Percentiles rank a stretch among this genome's conserved stretches.
phyloP scores from a whole-genome alignment of 2,888 invertebrate species.

The Chymomyza amoena region DNA sequence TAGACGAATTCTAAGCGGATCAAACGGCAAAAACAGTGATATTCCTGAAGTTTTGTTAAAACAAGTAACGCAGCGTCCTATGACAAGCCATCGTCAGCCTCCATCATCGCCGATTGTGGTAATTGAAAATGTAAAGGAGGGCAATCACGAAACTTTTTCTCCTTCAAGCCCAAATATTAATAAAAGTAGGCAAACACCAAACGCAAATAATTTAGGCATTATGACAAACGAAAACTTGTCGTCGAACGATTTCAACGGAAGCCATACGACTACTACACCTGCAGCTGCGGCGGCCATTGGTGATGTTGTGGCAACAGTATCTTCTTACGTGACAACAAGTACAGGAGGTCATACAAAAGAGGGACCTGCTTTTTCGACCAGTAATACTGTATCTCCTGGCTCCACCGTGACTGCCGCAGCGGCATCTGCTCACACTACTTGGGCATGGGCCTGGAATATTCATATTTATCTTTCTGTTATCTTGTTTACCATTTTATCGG shows the following conservation, averaged over 20 bases:
- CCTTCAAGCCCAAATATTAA: slow-evolving; percentile 68
- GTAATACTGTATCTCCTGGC: slow-evolving; percentile 15
- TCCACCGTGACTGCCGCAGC: slow-evolving; percentile 53
- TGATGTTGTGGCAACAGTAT: slow-evolving; percentile 55
- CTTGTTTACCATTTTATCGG: slow-evolving; percentile 89
- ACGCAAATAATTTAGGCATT: slow-evolving; percentile 51
- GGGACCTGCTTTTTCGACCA: slow-evolving; percentile 14
- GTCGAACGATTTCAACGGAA: slow-evolving; percentile 9
- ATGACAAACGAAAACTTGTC: slow-evolving; percentile 51
- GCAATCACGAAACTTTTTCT: slow-evolving; percentile 33
- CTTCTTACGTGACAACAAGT: slow-evolving; percentile 77
- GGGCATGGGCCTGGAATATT: slow-evolving; percentile 94
- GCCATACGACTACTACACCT: slow-evolving; percentile 52
- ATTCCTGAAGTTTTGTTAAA: slow-evolving; percentile 88
- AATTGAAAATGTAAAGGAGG: slow-evolving; percentile 47
- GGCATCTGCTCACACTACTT: slow-evolving; percentile 79
- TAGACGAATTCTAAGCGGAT: slow-evolving; percentile 90
- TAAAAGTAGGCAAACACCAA: slow-evolving; percentile 57
- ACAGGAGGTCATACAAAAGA: slow-evolving; percentile 22
- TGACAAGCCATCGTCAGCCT: slow-evolving; percentile 62
- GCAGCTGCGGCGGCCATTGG: slow-evolving; percentile 64
- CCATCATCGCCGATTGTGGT: slow-evolving; percentile 73
- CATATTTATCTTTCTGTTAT: slow-evolving; percentile 93
- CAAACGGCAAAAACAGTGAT: slow-evolving; percentile 90
- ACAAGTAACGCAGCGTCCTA: slow-evolving; percentile 82